These are phyloP conservation scores for Heterochromis multidens DNA, from an alignment of 2,113 vertebrate genomes.

Conservation along the genomic window DNA sequence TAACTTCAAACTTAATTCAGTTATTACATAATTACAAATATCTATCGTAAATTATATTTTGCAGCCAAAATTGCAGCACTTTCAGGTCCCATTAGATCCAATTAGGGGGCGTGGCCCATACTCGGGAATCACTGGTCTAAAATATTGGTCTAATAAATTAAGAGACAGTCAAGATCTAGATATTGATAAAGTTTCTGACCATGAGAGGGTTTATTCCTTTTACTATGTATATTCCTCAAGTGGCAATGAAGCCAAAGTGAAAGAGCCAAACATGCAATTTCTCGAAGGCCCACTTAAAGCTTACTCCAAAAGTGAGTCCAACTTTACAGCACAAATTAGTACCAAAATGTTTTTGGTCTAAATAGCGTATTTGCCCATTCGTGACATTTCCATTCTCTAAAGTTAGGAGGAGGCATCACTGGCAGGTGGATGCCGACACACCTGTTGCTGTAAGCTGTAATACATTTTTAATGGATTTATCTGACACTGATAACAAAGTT, in stretches of 20 bases:
- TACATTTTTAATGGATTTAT: no score
- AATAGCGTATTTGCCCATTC: no score
- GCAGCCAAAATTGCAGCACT: neutral
- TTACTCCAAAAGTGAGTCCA: no score
- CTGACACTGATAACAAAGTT: no score
- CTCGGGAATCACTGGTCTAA: neutral
- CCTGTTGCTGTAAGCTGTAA: no score
- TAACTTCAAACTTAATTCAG: neutral
- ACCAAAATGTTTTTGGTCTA: no score
- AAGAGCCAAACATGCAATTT: neutral
- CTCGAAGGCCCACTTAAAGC: no score
- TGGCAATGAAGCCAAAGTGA: neutral
- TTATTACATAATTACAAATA: neutral
- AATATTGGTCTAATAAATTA: neutral
- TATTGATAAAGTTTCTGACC: neutral
- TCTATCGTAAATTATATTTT: neutral
- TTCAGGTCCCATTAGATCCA: neutral
- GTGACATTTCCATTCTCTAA: no score
- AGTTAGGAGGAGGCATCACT: no score
- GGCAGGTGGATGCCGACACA: no score
- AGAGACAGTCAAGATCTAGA: neutral
- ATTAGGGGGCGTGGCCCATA: neutral
- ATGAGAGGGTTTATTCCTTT: neutral
- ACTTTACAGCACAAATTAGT: no score
- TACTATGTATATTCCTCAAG: neutral